Evolutionary conservation across 2,888 invertebrate genomes (phyloP), one percentile per base, ranked within the genome.

Genomic region (Torymus aiolomorphi): DNA sequence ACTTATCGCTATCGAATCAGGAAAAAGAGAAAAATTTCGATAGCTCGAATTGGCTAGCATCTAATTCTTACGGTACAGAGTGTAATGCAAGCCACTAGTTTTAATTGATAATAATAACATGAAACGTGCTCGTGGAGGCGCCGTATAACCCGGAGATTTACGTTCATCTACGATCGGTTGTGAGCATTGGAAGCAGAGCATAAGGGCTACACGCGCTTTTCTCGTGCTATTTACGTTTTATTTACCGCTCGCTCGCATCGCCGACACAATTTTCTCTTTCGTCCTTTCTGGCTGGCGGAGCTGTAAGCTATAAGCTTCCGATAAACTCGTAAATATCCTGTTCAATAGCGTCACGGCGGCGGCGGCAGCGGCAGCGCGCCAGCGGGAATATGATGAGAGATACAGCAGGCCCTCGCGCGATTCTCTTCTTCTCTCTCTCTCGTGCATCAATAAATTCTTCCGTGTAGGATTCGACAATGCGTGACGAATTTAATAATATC

Each of bases 401-500:
- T 54, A 71, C 20, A 10, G 49, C 61, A 20, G 59, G 16, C 20
- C 51, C 56, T 42, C 20, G 65, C 2, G 10, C 42, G 51, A 65
- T 24, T n/a, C 14, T 14, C 2, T 12, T 12, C 24, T n/a, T 13
- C 62, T 51, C 13, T 57, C 2, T 51, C 20, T 71, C 65, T 18
- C 62, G 56, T 49, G 76, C 80, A 73, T 84, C 82, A 79, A 83
- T 83, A 83, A 84, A 84, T 84, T 83, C 80, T 83, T 83, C 78
- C 77, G 79, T 75, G 78, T 82, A 78, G 78, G 82, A 81, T 79
- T 83, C 83, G 82, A 82, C 82, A 83, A 83, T 80, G 83, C 83
- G 83, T 82, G 83, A 83, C 84, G 83, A 82, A 84, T 83, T 85
- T 84, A 84, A 84, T 84, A 82, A 71, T 67, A 71, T 62, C 71